Percentiles rank a stretch among this genome's conserved stretches.
These are phyloP conservation scores for Phoxinus dragarum DNA, from an alignment of 2,797 vertebrate genomes.

Conservation along the genomic window DNA sequence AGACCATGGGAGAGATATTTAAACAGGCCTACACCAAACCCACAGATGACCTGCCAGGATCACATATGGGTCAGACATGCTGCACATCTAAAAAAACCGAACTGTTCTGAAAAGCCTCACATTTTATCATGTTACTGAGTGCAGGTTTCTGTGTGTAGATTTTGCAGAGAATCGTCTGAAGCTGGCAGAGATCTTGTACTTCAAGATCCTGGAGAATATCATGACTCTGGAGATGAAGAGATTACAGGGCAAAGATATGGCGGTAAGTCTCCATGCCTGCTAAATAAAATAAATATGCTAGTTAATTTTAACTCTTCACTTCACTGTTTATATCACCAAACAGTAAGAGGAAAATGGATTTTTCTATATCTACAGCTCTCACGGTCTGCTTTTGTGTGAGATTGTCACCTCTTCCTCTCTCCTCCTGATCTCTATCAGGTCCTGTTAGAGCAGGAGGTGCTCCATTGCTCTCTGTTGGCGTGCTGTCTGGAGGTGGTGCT, in stretches of 20 bases:
- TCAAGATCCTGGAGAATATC: conserved; percentile 94
- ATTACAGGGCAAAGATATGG: conserved; percentile 94
- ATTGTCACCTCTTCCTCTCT: conserved; percentile 16
- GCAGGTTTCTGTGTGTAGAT: conserved; percentile 76
- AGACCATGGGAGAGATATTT: conserved; percentile 87
- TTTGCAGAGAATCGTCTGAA: conserved; percentile 94
- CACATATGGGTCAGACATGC: conserved; percentile 86
- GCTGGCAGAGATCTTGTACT: conserved; percentile 95
- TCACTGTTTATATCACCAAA: not conserved
- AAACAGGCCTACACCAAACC: conserved; percentile 89
- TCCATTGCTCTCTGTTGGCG: conserved; percentile 91
- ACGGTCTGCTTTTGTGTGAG: not conserved
- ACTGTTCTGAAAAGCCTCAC: not conserved
- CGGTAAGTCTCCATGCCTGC: conserved; percentile 78
- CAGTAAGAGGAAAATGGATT: not conserved
- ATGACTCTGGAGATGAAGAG: conserved; percentile 89
- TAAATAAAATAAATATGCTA: not conserved
- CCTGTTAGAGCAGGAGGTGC: conserved; percentile 92
- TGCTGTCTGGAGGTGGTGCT: conserved; percentile 96
- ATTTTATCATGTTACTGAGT: not conserved
- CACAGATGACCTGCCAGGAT: conserved; percentile 86
- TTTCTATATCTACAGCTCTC: not conserved
- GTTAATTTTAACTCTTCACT: not conserved
- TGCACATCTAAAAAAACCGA: not conserved
- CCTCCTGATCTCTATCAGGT: conserved; percentile 73